Conservation (phyloP, 2,888 invertebrate species). For the Chrysolina haemoptera region DNA sequence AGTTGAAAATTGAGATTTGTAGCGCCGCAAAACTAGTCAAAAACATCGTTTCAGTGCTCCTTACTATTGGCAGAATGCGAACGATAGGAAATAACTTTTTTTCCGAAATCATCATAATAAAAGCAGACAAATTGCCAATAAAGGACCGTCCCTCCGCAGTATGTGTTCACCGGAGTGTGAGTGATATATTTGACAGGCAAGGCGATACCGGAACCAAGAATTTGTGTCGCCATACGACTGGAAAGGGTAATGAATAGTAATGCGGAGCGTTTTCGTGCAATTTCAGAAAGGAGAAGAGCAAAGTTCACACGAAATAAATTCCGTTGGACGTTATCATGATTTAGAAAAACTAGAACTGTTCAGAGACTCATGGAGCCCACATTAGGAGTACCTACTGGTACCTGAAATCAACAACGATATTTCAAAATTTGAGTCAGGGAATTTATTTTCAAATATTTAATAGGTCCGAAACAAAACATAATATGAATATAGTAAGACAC, state of each 20-base stretch:
- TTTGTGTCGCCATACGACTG: conserved; percentile 32
- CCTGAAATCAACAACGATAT: too few relatives aligned
- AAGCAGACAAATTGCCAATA: conserved; percentile 47
- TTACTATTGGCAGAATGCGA: not conserved
- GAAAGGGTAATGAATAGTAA: conserved; percentile 36
- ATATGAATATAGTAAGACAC: too few relatives aligned
- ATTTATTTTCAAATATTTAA: too few relatives aligned
- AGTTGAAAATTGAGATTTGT: not conserved
- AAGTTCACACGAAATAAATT: conserved; percentile 12
- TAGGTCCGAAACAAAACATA: too few relatives aligned
- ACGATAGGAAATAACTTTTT: conserved; percentile 15
- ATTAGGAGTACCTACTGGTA: too few relatives aligned
- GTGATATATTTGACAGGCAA: conserved; percentile 46
- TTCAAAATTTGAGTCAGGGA: too few relatives aligned
- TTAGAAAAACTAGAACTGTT: too few relatives aligned
- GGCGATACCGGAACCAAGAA: conserved; percentile 31
- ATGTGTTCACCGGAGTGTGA: conserved; percentile 43
- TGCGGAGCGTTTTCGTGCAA: conserved; percentile 21
- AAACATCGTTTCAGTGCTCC: not conserved
- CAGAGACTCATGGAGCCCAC: too few relatives aligned
- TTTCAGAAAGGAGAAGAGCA: conserved; percentile 3
- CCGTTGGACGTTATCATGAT: not conserved
- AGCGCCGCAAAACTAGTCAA: not conserved
- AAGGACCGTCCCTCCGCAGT: conserved; percentile 40
- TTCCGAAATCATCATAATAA: conserved; percentile 37